These are phyloP conservation scores for Aegithalos caudatus DNA, from an alignment of 2,113 vertebrate species.

Conservation along the genomic window DNA sequence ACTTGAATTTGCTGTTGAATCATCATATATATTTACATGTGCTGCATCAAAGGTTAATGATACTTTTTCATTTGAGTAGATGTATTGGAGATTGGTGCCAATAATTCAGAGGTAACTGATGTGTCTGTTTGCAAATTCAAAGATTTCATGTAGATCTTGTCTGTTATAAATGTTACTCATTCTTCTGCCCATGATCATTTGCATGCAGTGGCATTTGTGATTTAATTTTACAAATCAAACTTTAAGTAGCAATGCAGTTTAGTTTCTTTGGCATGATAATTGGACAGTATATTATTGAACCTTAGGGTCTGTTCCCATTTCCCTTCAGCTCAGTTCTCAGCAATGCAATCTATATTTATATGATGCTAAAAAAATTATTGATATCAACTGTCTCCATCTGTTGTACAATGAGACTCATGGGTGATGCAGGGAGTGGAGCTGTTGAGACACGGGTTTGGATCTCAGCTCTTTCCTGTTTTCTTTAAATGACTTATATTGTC, in stretches of 20 bases:
- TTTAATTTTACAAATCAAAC: constrained; percentile 44
- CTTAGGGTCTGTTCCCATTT: neutral
- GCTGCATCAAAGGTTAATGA: constrained; percentile 29
- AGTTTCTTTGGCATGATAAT: constrained; percentile 1
- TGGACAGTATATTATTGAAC: neutral
- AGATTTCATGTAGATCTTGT: constrained; percentile 28
- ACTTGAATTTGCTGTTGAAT: constrained; percentile 1
- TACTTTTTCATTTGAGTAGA: constrained; percentile 19
- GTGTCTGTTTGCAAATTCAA: constrained; percentile 9
- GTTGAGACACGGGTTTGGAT: neutral
- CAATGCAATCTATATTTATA: constrained; percentile 35
- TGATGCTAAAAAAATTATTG: constrained; percentile 4
- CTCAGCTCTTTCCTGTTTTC: neutral
- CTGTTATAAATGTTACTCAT: constrained; percentile 14
- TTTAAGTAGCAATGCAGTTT: neutral
- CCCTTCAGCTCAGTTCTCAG: neutral
- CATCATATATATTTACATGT: neutral
- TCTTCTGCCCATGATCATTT: neutral
- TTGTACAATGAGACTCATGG: neutral
- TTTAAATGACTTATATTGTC: neutral
- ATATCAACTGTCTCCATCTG: constrained; percentile 4
- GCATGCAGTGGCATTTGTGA: constrained; percentile 26
- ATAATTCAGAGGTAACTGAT: constrained; percentile 44
- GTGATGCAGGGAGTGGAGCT: neutral
- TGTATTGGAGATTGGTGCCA: neutral